Evolutionary conservation across 2,113 vertebrate genomes (phyloP).

Genomic region (Microcebus ravelobensis): DNA sequence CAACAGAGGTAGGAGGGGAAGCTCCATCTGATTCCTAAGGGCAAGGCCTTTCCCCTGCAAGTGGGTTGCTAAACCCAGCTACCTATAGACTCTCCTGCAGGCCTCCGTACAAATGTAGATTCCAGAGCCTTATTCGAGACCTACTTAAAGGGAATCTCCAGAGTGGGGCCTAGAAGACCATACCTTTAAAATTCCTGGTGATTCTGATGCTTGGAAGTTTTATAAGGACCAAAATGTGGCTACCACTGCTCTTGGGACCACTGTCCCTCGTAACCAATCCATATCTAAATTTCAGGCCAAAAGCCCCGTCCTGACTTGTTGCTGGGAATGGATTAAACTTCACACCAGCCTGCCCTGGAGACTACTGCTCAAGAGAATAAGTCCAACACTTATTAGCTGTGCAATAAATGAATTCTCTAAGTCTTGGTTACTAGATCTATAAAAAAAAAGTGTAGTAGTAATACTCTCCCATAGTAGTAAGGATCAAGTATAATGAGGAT

Average conservation of each 20-base stretch:
- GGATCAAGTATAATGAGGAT: neutral
- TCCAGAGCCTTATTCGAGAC: neutral
- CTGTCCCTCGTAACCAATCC: neutral
- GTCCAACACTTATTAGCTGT: neutral
- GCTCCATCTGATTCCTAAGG: neutral
- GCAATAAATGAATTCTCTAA: neutral
- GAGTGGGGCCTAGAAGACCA: neutral
- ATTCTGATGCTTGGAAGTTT: neutral
- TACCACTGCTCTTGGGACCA: neutral
- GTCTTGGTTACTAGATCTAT: neutral
- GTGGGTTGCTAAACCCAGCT: fast-evolving
- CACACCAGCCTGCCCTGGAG: neutral
- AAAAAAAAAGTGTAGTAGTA: neutral
- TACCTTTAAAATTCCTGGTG: neutral
- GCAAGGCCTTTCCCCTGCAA: neutral
- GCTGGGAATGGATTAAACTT: neutral
- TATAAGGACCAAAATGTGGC: too few species aligned
- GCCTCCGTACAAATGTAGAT: neutral
- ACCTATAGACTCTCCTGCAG: too few species aligned
- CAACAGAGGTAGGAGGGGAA: neutral
- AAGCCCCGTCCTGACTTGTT: neutral
- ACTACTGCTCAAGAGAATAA: neutral
- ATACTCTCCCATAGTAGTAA: neutral
- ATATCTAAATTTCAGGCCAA: neutral
- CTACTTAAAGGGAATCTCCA: neutral